Evolutionary conservation across 1,140 invertebrate genomes (phyloP).

Genomic region (Drosophila sulfurigaster): DNA sequence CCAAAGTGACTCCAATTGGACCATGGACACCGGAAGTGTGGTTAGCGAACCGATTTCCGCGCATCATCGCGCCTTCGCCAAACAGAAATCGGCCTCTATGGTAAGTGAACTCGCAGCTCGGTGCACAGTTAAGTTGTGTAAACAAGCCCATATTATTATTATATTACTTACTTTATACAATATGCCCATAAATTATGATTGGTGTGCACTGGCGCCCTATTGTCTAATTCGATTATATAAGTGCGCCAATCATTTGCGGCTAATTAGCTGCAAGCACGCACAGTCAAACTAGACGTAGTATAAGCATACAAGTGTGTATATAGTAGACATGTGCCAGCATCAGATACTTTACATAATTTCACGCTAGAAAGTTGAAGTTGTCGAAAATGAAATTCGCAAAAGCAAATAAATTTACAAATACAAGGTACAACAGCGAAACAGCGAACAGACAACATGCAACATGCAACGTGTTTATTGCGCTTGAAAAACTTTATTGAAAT

Average conservation of each 20-base stretch:
- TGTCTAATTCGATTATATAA: conserved; percentile 78
- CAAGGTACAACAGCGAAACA: conserved; percentile 22
- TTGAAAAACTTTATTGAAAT: conserved; percentile 22
- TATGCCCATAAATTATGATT: conserved; percentile 41
- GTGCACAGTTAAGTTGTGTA: conserved; percentile 23
- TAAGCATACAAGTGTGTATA: background rate
- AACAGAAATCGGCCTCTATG: conserved; percentile 84
- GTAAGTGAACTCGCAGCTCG: conserved; percentile 55
- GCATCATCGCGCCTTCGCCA: conserved; percentile 84
- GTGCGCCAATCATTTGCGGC: conserved; percentile 54
- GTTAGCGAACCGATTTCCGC: conserved; percentile 84
- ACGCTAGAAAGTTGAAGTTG: conserved; percentile 82
- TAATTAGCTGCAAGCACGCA: conserved; percentile 75
- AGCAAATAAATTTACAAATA: conserved; percentile 26
- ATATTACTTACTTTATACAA: background rate
- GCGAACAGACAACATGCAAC: conserved; percentile 28
- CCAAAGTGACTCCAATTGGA: conserved; percentile 16
- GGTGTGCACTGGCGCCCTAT: conserved; percentile 43
- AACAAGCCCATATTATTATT: conserved; percentile 4
- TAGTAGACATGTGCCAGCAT: conserved; percentile 30
- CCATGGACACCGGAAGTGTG: conserved; percentile 82
- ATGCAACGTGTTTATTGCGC: conserved; percentile 3
- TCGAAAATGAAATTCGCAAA: conserved; percentile 73
- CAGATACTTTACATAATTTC: conserved; percentile 72
- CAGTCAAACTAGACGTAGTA: conserved; percentile 24